Evolutionary conservation across 2,888 invertebrate species (phyloP).

Genomic region (Blera fallax): DNA sequence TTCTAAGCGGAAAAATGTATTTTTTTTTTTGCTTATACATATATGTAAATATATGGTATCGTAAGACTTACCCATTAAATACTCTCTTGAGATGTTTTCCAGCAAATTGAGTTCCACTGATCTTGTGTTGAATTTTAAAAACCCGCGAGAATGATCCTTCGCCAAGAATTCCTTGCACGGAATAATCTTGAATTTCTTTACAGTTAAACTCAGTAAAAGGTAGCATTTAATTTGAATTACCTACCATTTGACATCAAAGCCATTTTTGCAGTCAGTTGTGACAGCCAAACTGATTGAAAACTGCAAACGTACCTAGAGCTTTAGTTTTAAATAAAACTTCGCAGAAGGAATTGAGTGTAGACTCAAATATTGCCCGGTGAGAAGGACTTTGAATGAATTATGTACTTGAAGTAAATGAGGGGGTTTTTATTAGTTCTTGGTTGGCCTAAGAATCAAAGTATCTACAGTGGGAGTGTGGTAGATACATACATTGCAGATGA

Average conservation of each 20-base stretch:
- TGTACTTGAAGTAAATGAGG: too few species aligned
- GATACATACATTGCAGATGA: too few species aligned
- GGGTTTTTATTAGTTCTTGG: too few species aligned
- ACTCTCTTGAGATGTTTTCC: constrained; percentile 86
- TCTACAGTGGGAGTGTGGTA: too few species aligned
- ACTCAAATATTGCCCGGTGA: neutral
- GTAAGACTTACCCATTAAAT: constrained; percentile 83
- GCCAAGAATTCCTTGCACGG: constrained; percentile 85
- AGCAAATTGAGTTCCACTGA: constrained; percentile 84
- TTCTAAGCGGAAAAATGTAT: constrained; percentile 76
- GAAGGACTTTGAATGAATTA: too few species aligned
- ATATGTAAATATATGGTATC: too few species aligned
- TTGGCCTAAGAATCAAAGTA: too few species aligned
- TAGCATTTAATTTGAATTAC: neutral
- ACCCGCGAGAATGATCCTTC: constrained; percentile 88
- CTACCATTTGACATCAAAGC: neutral
- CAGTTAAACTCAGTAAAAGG: neutral
- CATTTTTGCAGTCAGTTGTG: neutral
- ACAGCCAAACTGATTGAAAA: neutral
- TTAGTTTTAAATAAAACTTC: neutral
- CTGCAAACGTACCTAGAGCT: neutral
- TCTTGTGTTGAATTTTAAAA: constrained; percentile 85
- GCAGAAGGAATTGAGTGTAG: neutral
- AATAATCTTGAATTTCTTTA: constrained; percentile 83
- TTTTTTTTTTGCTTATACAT: neutral